phyloP scores from a whole-genome alignment of 2,797 vertebrate species.

The Aldrovandia affinis region DNA sequence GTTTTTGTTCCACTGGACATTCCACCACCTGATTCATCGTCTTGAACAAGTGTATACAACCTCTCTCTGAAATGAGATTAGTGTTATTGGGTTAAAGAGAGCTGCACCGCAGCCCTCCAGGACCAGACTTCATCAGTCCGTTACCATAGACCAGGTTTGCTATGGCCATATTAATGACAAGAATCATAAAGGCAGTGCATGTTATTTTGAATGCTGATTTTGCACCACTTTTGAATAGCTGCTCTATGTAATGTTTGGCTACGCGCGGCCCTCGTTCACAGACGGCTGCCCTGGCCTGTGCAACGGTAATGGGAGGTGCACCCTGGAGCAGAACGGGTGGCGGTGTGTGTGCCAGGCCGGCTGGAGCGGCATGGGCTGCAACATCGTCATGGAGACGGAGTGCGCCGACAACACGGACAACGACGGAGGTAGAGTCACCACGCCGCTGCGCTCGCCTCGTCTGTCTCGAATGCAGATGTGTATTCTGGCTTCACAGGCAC shows the following conservation, averaged over 20 bases:
- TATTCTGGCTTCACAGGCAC: not conserved
- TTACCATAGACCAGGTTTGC: not conserved
- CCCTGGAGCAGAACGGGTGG: constrained; percentile 81
- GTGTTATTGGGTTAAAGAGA: not conserved
- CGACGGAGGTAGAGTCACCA: constrained; percentile 75
- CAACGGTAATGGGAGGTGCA: constrained; percentile 81
- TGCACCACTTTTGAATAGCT: not conserved
- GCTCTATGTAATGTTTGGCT: too few species aligned
- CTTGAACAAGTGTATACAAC: not conserved
- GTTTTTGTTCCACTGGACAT: not conserved
- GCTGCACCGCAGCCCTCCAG: too few species aligned
- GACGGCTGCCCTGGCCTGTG: constrained; percentile 83
- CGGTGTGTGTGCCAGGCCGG: constrained; percentile 81
- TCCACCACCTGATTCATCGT: not conserved
- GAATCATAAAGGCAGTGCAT: not conserved
- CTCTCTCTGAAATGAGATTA: not conserved
- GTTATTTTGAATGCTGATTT: not conserved
- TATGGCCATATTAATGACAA: not conserved
- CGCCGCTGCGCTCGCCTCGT: not conserved
- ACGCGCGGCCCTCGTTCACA: too few species aligned
- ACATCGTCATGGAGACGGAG: constrained; percentile 82
- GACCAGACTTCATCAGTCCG: not conserved
- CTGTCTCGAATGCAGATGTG: not conserved
- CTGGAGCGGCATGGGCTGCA: constrained; percentile 81
- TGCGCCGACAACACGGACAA: constrained; percentile 82